Conservation (phyloP, 1,140 invertebrate genomes). For the Caenorhabditis brenneri region DNA sequence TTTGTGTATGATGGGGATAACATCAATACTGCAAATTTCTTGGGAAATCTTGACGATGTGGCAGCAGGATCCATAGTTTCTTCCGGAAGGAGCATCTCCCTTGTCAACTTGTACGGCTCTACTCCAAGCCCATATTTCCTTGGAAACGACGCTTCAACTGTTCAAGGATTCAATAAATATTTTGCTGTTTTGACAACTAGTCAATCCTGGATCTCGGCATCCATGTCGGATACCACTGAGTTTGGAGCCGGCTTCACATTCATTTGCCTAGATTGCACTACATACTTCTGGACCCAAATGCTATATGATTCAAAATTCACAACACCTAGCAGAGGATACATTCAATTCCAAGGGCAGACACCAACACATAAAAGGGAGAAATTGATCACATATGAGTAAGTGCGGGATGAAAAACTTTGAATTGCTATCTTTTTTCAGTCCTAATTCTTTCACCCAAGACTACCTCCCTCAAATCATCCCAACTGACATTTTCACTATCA, state of each 20-base stretch:
- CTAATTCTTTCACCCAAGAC: neutral
- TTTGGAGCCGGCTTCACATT: neutral
- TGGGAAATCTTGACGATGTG: neutral
- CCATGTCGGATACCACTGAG: neutral
- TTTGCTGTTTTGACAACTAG: neutral
- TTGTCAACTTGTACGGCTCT: neutral
- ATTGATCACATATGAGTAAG: neutral
- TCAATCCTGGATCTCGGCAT: neutral
- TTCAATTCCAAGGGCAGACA: neutral
- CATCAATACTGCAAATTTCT: neutral
- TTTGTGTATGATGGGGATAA: constrained; percentile 1
- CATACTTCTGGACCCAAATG: neutral
- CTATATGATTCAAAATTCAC: neutral
- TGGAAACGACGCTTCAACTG: neutral
- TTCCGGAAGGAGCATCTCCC: neutral
- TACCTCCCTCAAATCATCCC: neutral
- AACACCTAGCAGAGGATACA: too few species aligned
- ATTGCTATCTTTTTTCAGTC: too few species aligned
- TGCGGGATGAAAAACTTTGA: neutral
- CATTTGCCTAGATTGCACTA: neutral
- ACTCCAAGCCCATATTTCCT: neutral
- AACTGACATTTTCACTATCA: neutral
- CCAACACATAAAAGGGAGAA: neutral
- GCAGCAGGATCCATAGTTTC: neutral
- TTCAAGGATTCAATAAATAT: neutral